Evolutionary conservation across 2,113 vertebrate species (phyloP).

Genomic region (Copsychus sechellarum): DNA sequence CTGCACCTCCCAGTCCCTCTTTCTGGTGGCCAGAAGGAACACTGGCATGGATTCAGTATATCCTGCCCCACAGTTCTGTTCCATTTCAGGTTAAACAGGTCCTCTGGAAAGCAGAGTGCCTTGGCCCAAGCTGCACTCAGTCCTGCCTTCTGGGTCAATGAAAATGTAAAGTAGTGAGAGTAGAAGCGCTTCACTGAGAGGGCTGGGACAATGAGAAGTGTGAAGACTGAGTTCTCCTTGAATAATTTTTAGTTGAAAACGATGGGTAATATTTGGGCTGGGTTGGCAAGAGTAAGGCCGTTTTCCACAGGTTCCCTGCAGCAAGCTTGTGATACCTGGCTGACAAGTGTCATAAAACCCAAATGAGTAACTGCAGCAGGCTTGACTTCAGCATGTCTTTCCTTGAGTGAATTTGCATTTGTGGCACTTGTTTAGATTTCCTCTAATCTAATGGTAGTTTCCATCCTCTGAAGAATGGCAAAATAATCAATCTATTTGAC

Average conservation of each 20-base stretch:
- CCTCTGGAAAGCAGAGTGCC: background rate
- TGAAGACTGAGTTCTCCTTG: background rate
- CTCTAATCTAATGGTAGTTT: background rate
- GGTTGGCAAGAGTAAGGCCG: background rate
- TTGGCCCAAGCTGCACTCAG: background rate
- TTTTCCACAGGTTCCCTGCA: background rate
- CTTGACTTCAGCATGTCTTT: background rate
- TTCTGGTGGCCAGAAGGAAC: background rate
- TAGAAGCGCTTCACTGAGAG: background rate
- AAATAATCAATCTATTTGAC: conserved; percentile 1
- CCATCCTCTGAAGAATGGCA: background rate
- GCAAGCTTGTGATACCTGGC: background rate
- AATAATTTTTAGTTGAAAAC: background rate
- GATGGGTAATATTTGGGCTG: background rate
- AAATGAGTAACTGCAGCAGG: background rate
- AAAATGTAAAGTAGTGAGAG: background rate
- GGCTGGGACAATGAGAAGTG: background rate
- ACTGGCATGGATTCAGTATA: background rate
- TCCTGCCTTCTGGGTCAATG: background rate
- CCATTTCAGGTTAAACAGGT: background rate
- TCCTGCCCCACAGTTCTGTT: background rate
- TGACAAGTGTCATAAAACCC: background rate
- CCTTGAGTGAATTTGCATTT: background rate
- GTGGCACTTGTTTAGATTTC: background rate
- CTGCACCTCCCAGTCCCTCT: background rate